phyloP scores from a whole-genome alignment of 2,888 invertebrate species.

The Acholoe squamosa region DNA sequence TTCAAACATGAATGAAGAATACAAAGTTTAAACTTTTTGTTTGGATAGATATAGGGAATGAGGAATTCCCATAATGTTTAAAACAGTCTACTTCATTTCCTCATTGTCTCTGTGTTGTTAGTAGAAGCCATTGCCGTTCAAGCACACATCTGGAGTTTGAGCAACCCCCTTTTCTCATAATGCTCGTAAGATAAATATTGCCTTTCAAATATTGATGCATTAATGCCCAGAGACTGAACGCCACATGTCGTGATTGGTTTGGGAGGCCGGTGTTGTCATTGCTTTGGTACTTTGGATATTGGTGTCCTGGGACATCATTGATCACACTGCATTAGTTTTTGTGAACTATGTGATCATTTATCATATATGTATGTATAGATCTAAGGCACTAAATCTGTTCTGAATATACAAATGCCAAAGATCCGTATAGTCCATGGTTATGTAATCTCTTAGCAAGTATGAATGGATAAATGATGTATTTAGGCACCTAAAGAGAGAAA shows the following conservation, averaged over 20 bases:
- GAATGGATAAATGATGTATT: too few species aligned
- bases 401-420: too few species aligned
- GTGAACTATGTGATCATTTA: too few species aligned
- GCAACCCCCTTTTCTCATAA: not conserved
- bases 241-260: slow-evolving; percentile 8
- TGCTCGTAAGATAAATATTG: slow-evolving; percentile 47
- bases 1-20: too few species aligned
- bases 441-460: too few species aligned
- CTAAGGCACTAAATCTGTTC: too few species aligned
- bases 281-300: not conserved
- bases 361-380: too few species aligned
- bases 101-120: not conserved
- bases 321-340: too few species aligned
- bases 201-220: slow-evolving; percentile 55
- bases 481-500: too few species aligned
- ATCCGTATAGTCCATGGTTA: too few species aligned
- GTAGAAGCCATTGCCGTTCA: not conserved
- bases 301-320: not conserved
- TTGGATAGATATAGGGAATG: too few species aligned
- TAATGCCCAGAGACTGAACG: not conserved
- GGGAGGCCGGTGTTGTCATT: not conserved
- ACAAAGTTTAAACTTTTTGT: too few species aligned
- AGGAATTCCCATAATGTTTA: not conserved
- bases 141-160: not conserved
- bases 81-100: not conserved